These are phyloP conservation scores for Nowickia ferox DNA, from an alignment of 2,888 invertebrate species.

Conservation along the genomic window DNA sequence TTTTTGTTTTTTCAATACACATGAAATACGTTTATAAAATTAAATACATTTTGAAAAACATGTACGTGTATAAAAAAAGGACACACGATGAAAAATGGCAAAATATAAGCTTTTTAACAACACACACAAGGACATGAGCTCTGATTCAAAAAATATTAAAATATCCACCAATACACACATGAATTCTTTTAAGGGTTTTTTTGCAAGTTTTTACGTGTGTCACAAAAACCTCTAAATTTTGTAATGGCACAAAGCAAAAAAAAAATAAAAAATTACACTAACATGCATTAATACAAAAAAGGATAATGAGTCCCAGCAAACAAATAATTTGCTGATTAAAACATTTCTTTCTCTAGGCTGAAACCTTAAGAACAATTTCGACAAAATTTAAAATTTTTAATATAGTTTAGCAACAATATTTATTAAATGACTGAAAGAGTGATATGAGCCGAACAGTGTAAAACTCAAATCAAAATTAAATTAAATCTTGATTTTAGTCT, in stretches of 20 bases:
- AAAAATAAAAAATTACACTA: not conserved
- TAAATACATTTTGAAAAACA: not conserved
- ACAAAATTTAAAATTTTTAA: too few species aligned
- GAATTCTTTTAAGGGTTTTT: not conserved
- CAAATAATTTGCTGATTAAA: too few species aligned
- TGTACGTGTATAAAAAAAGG: not conserved
- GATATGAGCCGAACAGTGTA: too few species aligned
- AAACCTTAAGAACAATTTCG: too few species aligned
- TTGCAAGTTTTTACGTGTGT: slow-evolving; percentile 18
- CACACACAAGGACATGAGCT: not conserved
- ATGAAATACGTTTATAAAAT: not conserved
- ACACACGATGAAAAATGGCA: slow-evolving; percentile 2
- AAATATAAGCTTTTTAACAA: slow-evolving; percentile 23
- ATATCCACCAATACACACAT: not conserved
- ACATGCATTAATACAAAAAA: not conserved
- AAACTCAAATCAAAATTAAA: too few species aligned
- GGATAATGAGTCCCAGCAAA: not conserved
- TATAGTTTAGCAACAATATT: too few species aligned
- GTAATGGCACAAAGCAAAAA: slow-evolving; percentile 34
- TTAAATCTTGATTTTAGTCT: too few species aligned
- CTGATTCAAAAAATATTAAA: slow-evolving; percentile 6
- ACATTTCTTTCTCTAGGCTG: too few species aligned
- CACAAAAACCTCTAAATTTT: slow-evolving; percentile 57
- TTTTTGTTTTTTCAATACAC: slow-evolving; percentile 14
- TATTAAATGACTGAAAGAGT: too few species aligned